Conservation (phyloP, 2,113 vertebrate species). For the Forbesichthys agassizii region DNA sequence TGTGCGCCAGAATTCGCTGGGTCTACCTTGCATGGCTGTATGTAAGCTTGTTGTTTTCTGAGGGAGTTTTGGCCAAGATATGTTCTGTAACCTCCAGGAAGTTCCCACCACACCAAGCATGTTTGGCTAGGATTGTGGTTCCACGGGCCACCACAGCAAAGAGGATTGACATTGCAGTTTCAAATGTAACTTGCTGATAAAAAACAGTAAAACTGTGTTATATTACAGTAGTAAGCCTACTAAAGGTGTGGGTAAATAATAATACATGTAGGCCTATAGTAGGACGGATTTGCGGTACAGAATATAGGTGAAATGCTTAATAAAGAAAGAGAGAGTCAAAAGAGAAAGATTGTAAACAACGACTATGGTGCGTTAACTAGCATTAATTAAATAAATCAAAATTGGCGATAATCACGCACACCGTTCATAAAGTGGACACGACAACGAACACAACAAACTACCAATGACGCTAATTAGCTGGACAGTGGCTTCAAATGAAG, state of each 20-base stretch:
- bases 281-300: background rate
- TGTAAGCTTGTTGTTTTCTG: slow-evolving; percentile 97
- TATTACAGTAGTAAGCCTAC: background rate
- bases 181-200: slow-evolving; percentile 20
- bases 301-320: background rate
- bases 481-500: background rate
- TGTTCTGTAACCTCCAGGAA: slow-evolving; percentile 98
- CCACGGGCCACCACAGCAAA: slow-evolving; percentile 96
- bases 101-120: slow-evolving; percentile 95
- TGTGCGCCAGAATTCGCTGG: background rate
- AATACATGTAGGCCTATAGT: background rate
- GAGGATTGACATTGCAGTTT: slow-evolving; percentile 91
- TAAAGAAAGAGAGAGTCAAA: background rate
- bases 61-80: slow-evolving; percentile 94
- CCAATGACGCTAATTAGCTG: background rate
- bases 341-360: background rate
- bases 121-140: slow-evolving; percentile 95
- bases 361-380: background rate
- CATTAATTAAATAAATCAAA: background rate
- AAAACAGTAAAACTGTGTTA: background rate
- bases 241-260: background rate
- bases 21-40: slow-evolving; percentile 94
- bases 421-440: no score
- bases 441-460: background rate
- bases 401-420: background rate